These are phyloP conservation scores for Anthoptus insignis DNA, from an alignment of 2,888 invertebrate species.

Conservation along the genomic window DNA sequence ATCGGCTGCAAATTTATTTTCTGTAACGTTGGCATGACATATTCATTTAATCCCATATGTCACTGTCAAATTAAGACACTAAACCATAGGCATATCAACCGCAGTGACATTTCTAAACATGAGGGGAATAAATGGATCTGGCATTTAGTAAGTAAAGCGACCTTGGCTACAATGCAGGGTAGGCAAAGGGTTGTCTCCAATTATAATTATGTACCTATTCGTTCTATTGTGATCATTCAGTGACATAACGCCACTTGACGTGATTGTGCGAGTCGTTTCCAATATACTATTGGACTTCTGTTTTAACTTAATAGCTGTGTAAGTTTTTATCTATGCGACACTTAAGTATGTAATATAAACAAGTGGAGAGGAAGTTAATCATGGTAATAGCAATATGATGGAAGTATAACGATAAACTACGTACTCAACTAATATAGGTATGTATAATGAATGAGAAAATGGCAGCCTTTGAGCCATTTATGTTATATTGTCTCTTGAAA, in stretches of 20 bases:
- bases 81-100: conserved; percentile 80
- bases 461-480: no score
- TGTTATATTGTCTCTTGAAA: no score
- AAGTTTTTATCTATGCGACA: no score
- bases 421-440: no score
- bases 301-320: no score
- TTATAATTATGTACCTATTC: conserved; percentile 60
- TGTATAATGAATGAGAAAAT: no score
- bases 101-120: conserved; percentile 83
- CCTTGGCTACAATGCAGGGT: conserved; percentile 73
- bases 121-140: conserved; percentile 81
- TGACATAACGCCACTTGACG: conserved; percentile 56
- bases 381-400: no score
- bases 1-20: conserved; percentile 69
- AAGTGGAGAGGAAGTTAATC: no score
- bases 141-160: conserved; percentile 79
- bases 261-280: conserved; percentile 59
- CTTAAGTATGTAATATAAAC: no score
- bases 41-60: conserved; percentile 82
- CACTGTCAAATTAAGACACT: conserved; percentile 83
- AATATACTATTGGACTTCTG: conserved; percentile 29
- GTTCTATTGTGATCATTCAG: conserved; percentile 57
- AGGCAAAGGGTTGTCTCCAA: conserved; percentile 72
- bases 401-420: no score
- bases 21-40: conserved; percentile 69